These are phyloP conservation scores for Aspidapion aeneum DNA, from an alignment of 2,888 invertebrate genomes.

Conservation along the genomic window DNA sequence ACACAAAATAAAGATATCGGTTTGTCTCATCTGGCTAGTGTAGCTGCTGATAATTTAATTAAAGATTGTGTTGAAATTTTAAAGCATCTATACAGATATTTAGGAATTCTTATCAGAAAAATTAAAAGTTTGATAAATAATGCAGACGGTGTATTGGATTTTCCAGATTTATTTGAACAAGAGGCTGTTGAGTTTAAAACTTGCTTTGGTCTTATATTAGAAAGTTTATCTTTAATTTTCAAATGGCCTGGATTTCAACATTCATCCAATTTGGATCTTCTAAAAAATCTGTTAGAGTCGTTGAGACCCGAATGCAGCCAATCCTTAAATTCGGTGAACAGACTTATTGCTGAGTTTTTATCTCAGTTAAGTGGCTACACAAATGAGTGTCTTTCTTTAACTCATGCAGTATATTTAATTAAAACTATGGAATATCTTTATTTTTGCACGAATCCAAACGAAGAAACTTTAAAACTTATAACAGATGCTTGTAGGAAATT, in stretches of 20 bases:
- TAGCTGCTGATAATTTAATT: constrained; percentile 40
- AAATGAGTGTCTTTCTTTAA: constrained; percentile 53
- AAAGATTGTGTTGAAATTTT: constrained; percentile 47
- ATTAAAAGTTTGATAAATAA: constrained; percentile 47
- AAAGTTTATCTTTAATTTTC: constrained; percentile 48
- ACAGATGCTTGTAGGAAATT: constrained; percentile 53
- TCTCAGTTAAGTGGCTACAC: constrained; percentile 49
- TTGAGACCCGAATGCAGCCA: constrained; percentile 41
- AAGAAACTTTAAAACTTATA: constrained; percentile 49
- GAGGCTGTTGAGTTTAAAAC: constrained; percentile 51
- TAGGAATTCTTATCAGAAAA: constrained; percentile 36
- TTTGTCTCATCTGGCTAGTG: constrained; percentile 38
- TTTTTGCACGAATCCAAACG: constrained; percentile 45
- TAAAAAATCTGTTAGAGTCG: constrained; percentile 54
- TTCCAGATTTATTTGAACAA: constrained; percentile 53
- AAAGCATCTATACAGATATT: constrained; percentile 44
- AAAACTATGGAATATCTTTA: constrained; percentile 52
- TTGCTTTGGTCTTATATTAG: constrained; percentile 45
- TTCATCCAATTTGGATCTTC: constrained; percentile 38
- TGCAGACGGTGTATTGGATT: constrained; percentile 56
- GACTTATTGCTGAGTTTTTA: constrained; percentile 43
- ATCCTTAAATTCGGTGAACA: constrained; percentile 37
- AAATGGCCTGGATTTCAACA: constrained; percentile 52
- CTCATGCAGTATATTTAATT: constrained; percentile 54
- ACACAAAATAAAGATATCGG: constrained; percentile 37